Conservation (phyloP, 2,113 vertebrate species). For the Puffinus mauretanicus region DNA sequence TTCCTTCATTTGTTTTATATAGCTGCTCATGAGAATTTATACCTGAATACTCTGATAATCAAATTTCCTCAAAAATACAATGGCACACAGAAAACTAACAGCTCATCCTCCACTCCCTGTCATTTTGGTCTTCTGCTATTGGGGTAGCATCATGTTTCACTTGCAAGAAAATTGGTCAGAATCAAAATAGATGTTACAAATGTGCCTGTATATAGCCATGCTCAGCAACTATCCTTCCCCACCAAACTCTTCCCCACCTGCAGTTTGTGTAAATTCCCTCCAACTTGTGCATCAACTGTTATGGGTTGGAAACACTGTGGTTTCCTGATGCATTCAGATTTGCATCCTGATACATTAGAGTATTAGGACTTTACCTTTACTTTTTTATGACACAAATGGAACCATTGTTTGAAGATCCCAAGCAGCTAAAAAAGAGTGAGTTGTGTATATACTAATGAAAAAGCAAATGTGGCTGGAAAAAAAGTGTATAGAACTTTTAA, state of each 20-base stretch:
- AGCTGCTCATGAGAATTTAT: background rate
- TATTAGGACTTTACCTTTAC: background rate
- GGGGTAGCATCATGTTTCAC: background rate
- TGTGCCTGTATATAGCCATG: accelerated
- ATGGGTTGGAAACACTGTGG: background rate
- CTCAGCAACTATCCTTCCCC: background rate
- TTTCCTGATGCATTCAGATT: background rate
- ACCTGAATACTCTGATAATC: background rate
- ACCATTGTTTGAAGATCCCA: background rate
- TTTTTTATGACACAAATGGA: background rate
- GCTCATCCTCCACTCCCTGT: background rate
- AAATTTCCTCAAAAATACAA: background rate
- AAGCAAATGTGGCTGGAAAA: background rate
- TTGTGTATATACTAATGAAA: background rate
- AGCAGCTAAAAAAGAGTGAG: background rate
- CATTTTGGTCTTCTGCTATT: background rate
- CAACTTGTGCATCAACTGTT: background rate
- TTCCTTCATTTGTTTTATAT: background rate
- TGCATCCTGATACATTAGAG: background rate
- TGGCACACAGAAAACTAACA: background rate
- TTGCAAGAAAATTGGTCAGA: background rate
- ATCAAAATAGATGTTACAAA: background rate
- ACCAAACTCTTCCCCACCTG: background rate
- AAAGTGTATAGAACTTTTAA: background rate
- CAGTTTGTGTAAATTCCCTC: background rate